phyloP scores from a whole-genome alignment of 2,113 vertebrate species.

The Tragelaphus scriptus region DNA sequence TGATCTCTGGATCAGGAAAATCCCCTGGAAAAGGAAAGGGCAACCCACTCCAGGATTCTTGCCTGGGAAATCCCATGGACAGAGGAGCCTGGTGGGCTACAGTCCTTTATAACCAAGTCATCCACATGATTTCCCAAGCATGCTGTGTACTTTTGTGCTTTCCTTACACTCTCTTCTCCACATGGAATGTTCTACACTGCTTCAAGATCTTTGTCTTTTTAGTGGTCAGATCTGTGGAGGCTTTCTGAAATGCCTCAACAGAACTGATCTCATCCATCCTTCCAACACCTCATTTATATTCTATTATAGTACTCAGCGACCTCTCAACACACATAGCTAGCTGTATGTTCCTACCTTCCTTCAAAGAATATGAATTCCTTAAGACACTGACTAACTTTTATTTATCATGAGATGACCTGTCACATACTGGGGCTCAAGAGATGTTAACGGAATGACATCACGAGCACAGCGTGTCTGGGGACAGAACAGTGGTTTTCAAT shows the following conservation, averaged over 20 bases:
- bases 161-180: background rate
- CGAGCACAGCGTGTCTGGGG: background rate
- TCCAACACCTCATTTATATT: background rate
- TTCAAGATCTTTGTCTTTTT: background rate
- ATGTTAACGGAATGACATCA: background rate
- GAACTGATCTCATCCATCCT: background rate
- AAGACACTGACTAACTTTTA: background rate
- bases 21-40: background rate
- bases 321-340: background rate
- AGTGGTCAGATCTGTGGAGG: background rate
- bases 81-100: background rate
- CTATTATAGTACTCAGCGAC: background rate
- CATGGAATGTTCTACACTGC: background rate
- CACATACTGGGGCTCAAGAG: background rate
- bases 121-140: background rate
- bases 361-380: background rate
- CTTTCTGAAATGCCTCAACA: background rate
- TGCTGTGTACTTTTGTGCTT: background rate
- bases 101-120: background rate
- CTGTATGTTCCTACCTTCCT: background rate
- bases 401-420: background rate
- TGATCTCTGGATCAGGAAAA: background rate
- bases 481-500: background rate
- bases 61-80: background rate
- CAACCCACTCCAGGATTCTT: background rate